phyloP scores from a whole-genome alignment of 30 jellyfish, hydroid and myxozoan species.

The Hydra vulgaris region DNA sequence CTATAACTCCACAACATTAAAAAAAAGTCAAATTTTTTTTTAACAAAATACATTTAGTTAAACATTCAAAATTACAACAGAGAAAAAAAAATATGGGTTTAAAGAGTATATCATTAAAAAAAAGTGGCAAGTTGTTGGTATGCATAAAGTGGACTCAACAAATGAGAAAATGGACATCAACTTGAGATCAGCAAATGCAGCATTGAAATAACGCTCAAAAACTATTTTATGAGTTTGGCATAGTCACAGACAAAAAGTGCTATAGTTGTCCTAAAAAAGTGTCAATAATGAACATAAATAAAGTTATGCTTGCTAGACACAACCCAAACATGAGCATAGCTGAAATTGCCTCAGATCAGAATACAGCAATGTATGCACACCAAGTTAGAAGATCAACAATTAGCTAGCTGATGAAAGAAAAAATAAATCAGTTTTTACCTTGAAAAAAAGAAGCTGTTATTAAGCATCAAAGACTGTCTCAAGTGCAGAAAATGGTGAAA shows the following conservation, averaged over 20 bases:
- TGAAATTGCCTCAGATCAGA: neutral
- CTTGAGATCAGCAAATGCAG: too few species aligned
- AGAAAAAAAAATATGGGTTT: neutral
- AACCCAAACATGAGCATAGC: neutral
- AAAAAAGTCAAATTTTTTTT: too few species aligned
- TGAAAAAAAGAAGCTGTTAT: neutral
- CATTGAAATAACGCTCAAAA: neutral
- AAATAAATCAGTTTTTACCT: neutral
- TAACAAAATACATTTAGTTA: neutral
- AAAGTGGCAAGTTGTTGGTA: neutral
- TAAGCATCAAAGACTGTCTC: neutral
- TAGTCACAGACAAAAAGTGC: neutral
- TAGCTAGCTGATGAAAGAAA: neutral
- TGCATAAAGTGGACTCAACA: neutral
- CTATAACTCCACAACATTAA: too few species aligned
- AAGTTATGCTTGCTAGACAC: neutral
- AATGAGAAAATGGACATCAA: neutral
- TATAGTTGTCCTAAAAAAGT: neutral
- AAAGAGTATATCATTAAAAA: neutral
- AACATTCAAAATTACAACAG: neutral
- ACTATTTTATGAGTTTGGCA: neutral
- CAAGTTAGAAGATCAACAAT: neutral
- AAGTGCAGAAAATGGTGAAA: neutral
- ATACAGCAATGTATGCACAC: neutral
- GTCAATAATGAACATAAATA: neutral